phyloP scores from a whole-genome alignment of 2,797 vertebrate genomes.

The Silurus lanzhouensis region DNA sequence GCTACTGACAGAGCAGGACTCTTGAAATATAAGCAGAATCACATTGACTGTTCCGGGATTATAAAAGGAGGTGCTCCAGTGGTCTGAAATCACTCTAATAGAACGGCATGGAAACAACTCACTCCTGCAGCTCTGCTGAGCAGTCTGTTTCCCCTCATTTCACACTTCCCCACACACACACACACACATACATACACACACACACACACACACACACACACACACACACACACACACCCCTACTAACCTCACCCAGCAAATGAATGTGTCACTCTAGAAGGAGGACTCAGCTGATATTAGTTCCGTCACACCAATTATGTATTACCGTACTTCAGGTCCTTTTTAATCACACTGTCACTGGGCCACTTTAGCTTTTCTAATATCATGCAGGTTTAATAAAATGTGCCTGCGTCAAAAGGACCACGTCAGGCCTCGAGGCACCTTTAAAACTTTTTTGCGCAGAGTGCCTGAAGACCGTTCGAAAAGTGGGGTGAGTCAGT shows the following conservation, averaged over 20 bases:
- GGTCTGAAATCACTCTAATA: conserved; percentile 11
- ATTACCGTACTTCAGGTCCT: conserved; percentile 20
- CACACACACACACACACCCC: conserved; percentile 10
- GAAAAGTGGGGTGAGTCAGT: not conserved
- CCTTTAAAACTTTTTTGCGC: not conserved
- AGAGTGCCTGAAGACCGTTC: not conserved
- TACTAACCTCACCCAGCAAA: conserved; percentile 15
- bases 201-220: conserved; percentile 19
- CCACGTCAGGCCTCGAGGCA: not conserved
- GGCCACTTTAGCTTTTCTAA: conserved; percentile 15
- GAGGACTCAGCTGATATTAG: conserved; percentile 13
- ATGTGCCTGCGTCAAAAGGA: not conserved
- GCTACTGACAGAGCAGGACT: not conserved
- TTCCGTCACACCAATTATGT: conserved; percentile 34
- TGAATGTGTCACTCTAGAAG: conserved; percentile 24
- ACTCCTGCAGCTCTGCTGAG: conserved; percentile 27
- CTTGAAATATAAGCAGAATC: conserved; percentile 5
- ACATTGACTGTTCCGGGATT: conserved; percentile 1
- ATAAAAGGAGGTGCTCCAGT: not conserved
- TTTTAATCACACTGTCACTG: conserved; percentile 36
- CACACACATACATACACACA: conserved; percentile 16
- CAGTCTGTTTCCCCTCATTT: conserved; percentile 16
- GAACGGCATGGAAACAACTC: conserved; percentile 16
- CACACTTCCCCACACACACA: conserved; percentile 5
- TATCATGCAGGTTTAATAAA: conserved; percentile 33